A percentile compares a stretch with the other conserved stretches of the same genome.
phyloP scores from a whole-genome alignment of 2,113 vertebrate species.

The Microtus montanus region DNA sequence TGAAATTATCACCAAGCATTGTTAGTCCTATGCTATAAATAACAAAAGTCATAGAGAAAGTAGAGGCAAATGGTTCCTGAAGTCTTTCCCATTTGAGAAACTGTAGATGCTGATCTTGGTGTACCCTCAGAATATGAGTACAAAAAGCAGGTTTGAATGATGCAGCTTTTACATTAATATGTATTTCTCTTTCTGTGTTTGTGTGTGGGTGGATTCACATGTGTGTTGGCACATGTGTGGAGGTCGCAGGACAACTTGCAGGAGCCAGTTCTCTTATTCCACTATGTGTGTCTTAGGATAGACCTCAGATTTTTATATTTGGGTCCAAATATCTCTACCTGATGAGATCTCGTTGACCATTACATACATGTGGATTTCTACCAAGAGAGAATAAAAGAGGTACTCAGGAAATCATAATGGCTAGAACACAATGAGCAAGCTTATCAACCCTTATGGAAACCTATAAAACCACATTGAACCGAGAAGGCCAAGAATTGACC shows the following conservation, averaged over 20 bases:
- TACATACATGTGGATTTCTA: constrained; percentile 51
- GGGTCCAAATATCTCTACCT: neutral
- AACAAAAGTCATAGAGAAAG: neutral
- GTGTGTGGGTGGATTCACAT: neutral
- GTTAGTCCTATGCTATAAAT: neutral
- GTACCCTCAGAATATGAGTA: neutral
- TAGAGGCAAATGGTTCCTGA: neutral
- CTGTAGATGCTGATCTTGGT: neutral
- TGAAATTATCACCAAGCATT: neutral
- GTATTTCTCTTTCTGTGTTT: no score
- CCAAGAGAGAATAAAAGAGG: constrained; percentile 59
- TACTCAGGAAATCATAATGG: neutral
- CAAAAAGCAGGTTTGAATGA: neutral
- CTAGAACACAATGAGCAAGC: neutral
- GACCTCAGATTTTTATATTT: neutral
- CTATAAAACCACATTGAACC: neutral
- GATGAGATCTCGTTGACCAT: neutral
- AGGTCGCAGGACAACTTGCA: neutral
- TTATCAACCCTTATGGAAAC: neutral
- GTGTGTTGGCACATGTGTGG: neutral
- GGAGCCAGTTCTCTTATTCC: neutral
- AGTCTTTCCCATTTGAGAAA: neutral
- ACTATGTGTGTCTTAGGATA: neutral
- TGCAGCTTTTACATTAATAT: neutral
- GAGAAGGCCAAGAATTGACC: neutral